Evolutionary conservation across 2,888 invertebrate species (phyloP), one percentile per base, ranked within the genome.

Genomic region (Drosophila macrothrix): DNA sequence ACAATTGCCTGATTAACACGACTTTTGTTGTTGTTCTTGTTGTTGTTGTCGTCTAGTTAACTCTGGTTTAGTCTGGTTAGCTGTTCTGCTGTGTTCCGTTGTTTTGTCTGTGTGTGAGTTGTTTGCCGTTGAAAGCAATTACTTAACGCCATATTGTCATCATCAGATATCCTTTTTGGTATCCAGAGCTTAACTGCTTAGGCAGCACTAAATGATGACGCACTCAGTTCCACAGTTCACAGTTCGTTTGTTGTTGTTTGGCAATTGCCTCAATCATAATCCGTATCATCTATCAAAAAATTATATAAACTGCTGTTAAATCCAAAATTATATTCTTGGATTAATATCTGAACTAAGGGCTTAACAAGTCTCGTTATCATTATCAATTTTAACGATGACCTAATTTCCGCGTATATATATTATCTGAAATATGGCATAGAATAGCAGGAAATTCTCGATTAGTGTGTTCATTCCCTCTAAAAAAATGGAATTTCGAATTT

Each of bases 91-190:
- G 28, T 33, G 7, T 31, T 54, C 10, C 9, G 14, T 31, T 54
- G 9, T 19, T 19, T 39, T n/a, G 19, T 19, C 10, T n/a, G 33
- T 33, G 16, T 37, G 16, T 25, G 10, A 25, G 19, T 14, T 37
- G 55, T 46, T 46, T 25, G 35, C 12, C 28, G 22, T 31, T 43
- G 22, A 43, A 58, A 43, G 22, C 58, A 58, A 58, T 58, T 58
- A 58, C 41, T 43, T 43, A 43, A 58, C 41, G 41, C 58, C 58
- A 28, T 28, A 58, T 58, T 29, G 29, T 41, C 58, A 39, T 41
- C 39, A 35, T 37, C 12, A 37, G 37, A 55, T 37, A 55, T 55
- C 35, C 54, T 55, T 29, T 35, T 54, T 39, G 37, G 56, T 28
- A 28, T 56, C 22, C 37, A 28, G 14, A 39, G 56, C 37, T 56